Conservation (phyloP, 2,113 vertebrate species). For the Nestor notabilis region DNA sequence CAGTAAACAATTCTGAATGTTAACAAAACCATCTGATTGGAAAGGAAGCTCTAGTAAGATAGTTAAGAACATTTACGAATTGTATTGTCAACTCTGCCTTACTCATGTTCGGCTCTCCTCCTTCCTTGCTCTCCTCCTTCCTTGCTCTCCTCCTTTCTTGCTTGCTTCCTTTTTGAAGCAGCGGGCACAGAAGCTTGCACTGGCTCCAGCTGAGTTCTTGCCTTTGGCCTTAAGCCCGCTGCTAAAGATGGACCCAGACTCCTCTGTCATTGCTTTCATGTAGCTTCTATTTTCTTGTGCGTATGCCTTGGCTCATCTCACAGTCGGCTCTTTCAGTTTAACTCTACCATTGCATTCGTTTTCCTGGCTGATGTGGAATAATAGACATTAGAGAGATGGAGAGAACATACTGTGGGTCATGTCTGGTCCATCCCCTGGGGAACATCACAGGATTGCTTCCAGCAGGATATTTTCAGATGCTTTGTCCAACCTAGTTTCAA, state of each 20-base stretch:
- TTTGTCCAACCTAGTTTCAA: neutral
- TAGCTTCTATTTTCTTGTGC: neutral
- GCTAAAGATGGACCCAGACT: constrained; percentile 39
- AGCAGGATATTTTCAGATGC: constrained; percentile 5
- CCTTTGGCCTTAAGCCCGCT: neutral
- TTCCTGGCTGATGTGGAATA: neutral
- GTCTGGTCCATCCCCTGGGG: neutral
- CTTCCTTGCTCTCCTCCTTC: neutral
- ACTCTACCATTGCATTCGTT: neutral
- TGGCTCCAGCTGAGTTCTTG: constrained; percentile 21
- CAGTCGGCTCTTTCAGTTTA: neutral
- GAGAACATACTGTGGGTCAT: neutral
- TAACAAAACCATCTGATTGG: neutral
- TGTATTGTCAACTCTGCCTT: neutral
- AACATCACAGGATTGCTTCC: neutral
- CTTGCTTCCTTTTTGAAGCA: neutral
- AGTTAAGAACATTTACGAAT: neutral
- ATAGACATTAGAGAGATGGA: neutral
- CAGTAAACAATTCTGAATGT: neutral
- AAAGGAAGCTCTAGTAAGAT: neutral
- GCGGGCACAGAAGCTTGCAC: neutral
- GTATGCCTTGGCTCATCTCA: neutral
- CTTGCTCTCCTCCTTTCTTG: neutral
- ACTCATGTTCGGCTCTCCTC: neutral
- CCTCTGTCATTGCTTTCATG: neutral